Percentiles rank a stretch among this genome's conserved stretches.
Conservation (phyloP, 37 sponge, comb jelly and placozoan genomes). For the Halichondria panicea region DNA sequence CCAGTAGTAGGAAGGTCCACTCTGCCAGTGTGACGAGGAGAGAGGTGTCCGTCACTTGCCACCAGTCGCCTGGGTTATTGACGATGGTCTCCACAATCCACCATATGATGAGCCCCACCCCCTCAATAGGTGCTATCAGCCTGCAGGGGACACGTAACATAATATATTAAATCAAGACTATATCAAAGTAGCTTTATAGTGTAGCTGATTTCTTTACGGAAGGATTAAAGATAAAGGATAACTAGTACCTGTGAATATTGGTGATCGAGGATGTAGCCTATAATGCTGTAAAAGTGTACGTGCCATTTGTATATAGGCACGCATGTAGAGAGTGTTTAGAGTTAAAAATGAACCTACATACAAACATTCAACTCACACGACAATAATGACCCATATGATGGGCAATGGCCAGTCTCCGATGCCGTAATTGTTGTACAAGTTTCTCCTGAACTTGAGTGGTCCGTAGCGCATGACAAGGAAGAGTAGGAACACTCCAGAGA, state of each 20-base stretch:
- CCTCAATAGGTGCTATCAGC: constrained; percentile 57
- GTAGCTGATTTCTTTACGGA: too few species aligned
- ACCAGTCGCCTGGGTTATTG: constrained; percentile 29
- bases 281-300: not conserved
- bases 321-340: not conserved
- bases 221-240: not conserved
- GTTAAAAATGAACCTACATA: not conserved
- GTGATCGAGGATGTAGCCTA: not conserved
- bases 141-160: constrained; percentile 5
- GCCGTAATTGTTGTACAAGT: constrained; percentile 70
- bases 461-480: constrained; percentile 65
- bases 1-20: constrained; percentile 56
- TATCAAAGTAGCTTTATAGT: not conserved
- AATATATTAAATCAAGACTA: not conserved
- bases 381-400: constrained; percentile 65
- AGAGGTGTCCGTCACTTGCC: constrained; percentile 31
- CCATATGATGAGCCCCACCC: constrained; percentile 68
- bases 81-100: constrained; percentile 66
- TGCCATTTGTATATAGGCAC: not conserved
- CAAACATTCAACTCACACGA: constrained; percentile 52
- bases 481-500: constrained; percentile 57
- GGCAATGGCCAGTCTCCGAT: constrained; percentile 83
- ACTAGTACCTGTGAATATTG: not conserved
- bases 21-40: constrained; percentile 44
- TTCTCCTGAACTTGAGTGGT: constrained; percentile 41